phyloP scores from a whole-genome alignment of 2,113 vertebrate species.

The Dryoscopus gambensis region DNA sequence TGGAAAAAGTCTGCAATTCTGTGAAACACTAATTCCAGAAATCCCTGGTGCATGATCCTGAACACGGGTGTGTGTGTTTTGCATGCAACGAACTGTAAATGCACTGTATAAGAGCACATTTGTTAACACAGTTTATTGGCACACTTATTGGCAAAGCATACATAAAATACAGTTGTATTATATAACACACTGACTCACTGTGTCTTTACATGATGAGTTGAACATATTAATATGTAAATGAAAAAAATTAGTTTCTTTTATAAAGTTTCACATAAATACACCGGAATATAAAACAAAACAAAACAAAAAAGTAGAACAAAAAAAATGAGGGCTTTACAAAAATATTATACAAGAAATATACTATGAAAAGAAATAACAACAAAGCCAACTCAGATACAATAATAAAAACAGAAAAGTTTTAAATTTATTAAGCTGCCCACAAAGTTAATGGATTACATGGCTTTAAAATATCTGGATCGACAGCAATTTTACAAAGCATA shows the following conservation, averaged over 20 bases:
- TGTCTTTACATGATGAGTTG: conserved; percentile 89
- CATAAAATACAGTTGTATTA: conserved; percentile 97
- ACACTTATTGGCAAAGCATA: conserved; percentile 99
- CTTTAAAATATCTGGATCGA: conserved; percentile 84
- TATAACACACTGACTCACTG: conserved; percentile 93
- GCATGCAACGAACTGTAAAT: background rate
- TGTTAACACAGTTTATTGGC: conserved; percentile 99
- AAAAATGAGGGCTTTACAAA: conserved; percentile 81
- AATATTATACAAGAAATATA: conserved; percentile 88
- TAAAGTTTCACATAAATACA: conserved; percentile 98
- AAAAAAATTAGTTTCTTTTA: conserved; percentile 91
- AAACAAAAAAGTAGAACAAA: conserved; percentile 44
- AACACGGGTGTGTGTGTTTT: background rate
- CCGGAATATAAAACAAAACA: conserved; percentile 57
- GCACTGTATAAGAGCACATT: background rate
- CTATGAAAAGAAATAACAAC: conserved; percentile 74
- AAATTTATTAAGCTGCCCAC: conserved; percentile 84
- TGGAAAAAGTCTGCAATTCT: background rate
- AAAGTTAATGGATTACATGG: conserved; percentile 87
- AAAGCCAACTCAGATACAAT: conserved; percentile 79
- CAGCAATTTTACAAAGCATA: conserved; percentile 88
- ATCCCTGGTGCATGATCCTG: background rate
- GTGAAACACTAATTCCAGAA: background rate
- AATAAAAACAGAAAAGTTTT: conserved; percentile 77
- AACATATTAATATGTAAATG: conserved; percentile 93